Percentiles rank a stretch among this genome's conserved stretches.
phyloP scores from a whole-genome alignment of 1,140 invertebrate genomes.

The Manduca sexta region DNA sequence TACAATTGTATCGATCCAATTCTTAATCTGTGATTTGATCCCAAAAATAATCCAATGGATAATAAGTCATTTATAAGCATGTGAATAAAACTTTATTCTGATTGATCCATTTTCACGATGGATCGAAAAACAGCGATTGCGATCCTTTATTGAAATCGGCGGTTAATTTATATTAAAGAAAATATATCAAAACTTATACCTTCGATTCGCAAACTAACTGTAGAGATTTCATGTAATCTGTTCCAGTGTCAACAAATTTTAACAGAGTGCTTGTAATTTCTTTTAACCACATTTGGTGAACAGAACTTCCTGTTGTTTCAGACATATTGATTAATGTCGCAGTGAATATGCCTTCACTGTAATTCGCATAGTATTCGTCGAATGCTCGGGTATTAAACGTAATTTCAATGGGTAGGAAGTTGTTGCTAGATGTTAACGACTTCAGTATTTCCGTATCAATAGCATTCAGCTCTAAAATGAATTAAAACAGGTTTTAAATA shows the following conservation, averaged over 20 bases:
- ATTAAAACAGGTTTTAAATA: background rate
- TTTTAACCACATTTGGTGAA: constrained; percentile 30
- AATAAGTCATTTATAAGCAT: no score
- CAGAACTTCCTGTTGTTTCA: constrained; percentile 11
- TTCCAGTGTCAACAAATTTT: constrained; percentile 15
- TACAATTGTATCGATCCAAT: no score
- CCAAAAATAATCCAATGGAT: no score
- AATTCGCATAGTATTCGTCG: constrained; percentile 16
- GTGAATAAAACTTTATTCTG: no score
- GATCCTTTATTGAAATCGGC: no score
- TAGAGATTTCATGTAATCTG: constrained; percentile 21
- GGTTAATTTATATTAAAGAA: background rate
- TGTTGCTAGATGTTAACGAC: constrained; percentile 27
- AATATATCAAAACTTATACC: constrained; percentile 12
- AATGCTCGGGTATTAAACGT: constrained; percentile 18
- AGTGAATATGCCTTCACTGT: constrained; percentile 14
- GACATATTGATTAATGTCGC: constrained; percentile 1
- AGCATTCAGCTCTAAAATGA: constrained; percentile 33
- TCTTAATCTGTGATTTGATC: no score
- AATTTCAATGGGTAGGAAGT: constrained; percentile 4
- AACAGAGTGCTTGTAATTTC: constrained; percentile 26
- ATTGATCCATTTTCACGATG: no score
- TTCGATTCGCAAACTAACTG: constrained; percentile 29
- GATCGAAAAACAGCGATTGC: no score
- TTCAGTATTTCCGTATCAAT: constrained; percentile 38